These are phyloP conservation scores for Philopedon plagiatum DNA, from an alignment of 2,888 invertebrate genomes.

Conservation along the genomic window DNA sequence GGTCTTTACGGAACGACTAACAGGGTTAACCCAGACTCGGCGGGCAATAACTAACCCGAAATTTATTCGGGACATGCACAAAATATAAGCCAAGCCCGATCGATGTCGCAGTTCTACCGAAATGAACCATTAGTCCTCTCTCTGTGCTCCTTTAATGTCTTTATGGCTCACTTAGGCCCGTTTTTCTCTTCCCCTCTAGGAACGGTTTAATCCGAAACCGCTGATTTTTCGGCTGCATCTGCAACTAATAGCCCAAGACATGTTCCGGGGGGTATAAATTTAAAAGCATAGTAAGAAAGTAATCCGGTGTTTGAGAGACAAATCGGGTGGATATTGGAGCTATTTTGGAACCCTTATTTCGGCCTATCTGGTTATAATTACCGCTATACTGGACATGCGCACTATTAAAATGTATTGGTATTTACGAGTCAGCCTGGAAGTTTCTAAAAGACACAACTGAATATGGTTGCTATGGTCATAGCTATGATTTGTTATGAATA, in stretches of 20 bases:
- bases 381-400: too few relatives aligned
- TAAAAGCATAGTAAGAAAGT: slow-evolving; percentile 3
- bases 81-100: slow-evolving; percentile 50
- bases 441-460: too few relatives aligned
- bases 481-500: too few relatives aligned
- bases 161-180: slow-evolving; percentile 42
- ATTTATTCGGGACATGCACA: slow-evolving; percentile 51
- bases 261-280: background rate
- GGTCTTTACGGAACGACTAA: slow-evolving; percentile 27
- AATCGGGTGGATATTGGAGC: too few relatives aligned
- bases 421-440: too few relatives aligned
- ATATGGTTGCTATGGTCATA: too few relatives aligned
- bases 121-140: slow-evolving; percentile 34
- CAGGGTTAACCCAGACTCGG: slow-evolving; percentile 33
- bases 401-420: too few relatives aligned
- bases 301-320: background rate
- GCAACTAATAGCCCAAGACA: slow-evolving; percentile 41
- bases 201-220: slow-evolving; percentile 33
- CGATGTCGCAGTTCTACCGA: slow-evolving; percentile 24
- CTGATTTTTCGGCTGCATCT: slow-evolving; percentile 50
- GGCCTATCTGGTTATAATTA: too few relatives aligned
- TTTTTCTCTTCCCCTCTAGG: slow-evolving; percentile 22
- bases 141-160: slow-evolving; percentile 48
- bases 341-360: too few relatives aligned
- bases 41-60: slow-evolving; percentile 48